Evolutionary conservation across 2,888 invertebrate species (phyloP).

Genomic region (Salticus scenicus): DNA sequence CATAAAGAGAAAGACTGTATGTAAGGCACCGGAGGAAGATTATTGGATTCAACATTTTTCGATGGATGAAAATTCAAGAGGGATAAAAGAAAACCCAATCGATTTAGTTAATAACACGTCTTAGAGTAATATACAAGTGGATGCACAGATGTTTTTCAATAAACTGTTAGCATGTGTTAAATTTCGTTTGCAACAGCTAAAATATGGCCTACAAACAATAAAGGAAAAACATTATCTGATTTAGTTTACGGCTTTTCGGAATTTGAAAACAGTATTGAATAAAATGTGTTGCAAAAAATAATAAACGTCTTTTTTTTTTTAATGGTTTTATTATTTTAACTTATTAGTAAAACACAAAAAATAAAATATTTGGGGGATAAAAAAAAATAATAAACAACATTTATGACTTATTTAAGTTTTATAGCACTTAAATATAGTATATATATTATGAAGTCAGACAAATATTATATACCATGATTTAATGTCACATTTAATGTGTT

Average conservation of each 20-base stretch:
- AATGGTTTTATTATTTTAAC: no score
- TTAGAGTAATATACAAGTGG: not conserved
- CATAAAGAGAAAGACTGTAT: not conserved
- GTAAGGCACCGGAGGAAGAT: not conserved
- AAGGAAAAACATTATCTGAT: not conserved
- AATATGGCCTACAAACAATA: not conserved
- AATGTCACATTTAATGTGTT: no score
- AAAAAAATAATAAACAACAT: no score
- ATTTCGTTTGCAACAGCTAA: not conserved
- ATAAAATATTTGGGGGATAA: no score
- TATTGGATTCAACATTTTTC: slow-evolving; percentile 16
- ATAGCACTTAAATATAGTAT: no score
- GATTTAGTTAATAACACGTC: slow-evolving; percentile 15
- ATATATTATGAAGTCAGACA: no score
- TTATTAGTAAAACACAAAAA: no score
- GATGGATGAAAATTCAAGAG: slow-evolving; percentile 13
- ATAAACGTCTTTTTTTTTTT: no score
- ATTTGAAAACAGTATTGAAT: no score
- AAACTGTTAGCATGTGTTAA: not conserved
- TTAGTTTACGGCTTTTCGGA: not conserved
- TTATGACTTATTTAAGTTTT: no score
- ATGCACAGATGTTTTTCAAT: not conserved
- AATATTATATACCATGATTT: no score
- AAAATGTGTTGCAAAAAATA: no score
- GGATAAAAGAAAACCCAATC: slow-evolving; percentile 5